Evolutionary conservation across 2,888 invertebrate genomes (phyloP), one percentile per base, ranked within the genome.

Genomic region (Idaea aversata): DNA sequence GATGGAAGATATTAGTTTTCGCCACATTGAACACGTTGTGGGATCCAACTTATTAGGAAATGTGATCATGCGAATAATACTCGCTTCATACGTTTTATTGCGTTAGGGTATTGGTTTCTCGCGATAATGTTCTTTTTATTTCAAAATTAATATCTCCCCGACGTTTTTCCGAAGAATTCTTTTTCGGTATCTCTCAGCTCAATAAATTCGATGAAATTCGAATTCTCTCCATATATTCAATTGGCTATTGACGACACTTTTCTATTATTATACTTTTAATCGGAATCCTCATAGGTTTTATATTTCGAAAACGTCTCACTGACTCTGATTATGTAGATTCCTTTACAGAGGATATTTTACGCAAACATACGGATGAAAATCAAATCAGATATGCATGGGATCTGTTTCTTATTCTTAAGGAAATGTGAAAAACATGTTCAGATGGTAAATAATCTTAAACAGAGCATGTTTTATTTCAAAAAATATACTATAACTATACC

Each of bases 31-130:
- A 81, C 90, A 78, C 88, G 85, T 86, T 88, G 90, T 85, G 88
- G 88, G 87, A 88, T 90, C 90, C 89, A 87, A 90, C 91, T 92
- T 91, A 92, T 92, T 92, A 92, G 89, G 90, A 83, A 87, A 90
- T 87, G 84, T 88, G 89, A 90, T 91, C 91, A 90, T 87, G 91
- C 92, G 92, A 87, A 86, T 88, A 90, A 91, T 88, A 87, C 87
- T 79, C 88, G 87, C 84, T 88, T 88, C 87, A 88, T 88, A 90
- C 88, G 87, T 90, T 91, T 91, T 91, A 91, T 91, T 91, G 88
- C 87, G 86, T 81, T 77, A 72, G 80, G 77, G 83, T 84, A 87
- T 88, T 85, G 88, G 81, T 79, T 82, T 80, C 78, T 78, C 76
- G 79, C 82, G 84, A 85, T 88, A 86, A 82, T 78, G 79, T 80